A percentile compares a stretch with the other conserved stretches of the same genome.
phyloP scores from a whole-genome alignment of 92 coral and sea anemone species.

The Siderastrea siderea region DNA sequence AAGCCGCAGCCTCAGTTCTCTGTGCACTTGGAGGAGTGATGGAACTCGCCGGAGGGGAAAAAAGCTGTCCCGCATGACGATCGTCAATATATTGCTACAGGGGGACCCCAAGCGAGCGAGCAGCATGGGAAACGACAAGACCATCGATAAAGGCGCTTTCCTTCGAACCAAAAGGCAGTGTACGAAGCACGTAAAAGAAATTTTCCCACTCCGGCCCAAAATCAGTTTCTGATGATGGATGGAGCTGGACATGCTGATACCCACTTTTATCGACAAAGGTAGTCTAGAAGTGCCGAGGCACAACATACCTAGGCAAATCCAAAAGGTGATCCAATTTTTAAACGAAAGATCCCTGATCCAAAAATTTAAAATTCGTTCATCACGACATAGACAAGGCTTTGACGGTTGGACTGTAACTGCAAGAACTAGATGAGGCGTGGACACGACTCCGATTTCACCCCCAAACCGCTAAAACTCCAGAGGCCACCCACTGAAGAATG shows the following conservation, averaged over 20 bases:
- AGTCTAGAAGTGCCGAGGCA: slow-evolving; percentile 6
- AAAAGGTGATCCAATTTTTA: neutral
- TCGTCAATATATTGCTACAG: slow-evolving; percentile 21
- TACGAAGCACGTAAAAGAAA: neutral
- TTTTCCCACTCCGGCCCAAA: neutral
- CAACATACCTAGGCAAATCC: slow-evolving; percentile 8
- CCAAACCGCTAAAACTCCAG: slow-evolving; percentile 46
- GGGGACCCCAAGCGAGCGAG: slow-evolving; percentile 18
- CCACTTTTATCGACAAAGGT: neutral
- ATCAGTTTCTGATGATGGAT: neutral
- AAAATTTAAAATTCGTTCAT: slow-evolving; percentile 2
- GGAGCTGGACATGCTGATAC: neutral
- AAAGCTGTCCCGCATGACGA: slow-evolving; percentile 1
- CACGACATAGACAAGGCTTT: slow-evolving; percentile 4
- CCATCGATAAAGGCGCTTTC: neutral
- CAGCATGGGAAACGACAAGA: slow-evolving; percentile 5
- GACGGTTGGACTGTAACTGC: slow-evolving; percentile 6
- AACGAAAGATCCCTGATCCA: slow-evolving; percentile 5
- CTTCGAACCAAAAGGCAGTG: neutral
- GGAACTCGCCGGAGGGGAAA: slow-evolving; percentile 8
- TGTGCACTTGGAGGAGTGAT: slow-evolving; percentile 3
- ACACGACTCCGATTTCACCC: slow-evolving; percentile 19
- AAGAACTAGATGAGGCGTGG: slow-evolving; percentile 25
- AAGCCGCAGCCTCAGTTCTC: slow-evolving; percentile 41
- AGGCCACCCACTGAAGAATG: slow-evolving; percentile 36